phyloP scores from a whole-genome alignment of 2,113 vertebrate genomes.

The Lanius ludovicianus region DNA sequence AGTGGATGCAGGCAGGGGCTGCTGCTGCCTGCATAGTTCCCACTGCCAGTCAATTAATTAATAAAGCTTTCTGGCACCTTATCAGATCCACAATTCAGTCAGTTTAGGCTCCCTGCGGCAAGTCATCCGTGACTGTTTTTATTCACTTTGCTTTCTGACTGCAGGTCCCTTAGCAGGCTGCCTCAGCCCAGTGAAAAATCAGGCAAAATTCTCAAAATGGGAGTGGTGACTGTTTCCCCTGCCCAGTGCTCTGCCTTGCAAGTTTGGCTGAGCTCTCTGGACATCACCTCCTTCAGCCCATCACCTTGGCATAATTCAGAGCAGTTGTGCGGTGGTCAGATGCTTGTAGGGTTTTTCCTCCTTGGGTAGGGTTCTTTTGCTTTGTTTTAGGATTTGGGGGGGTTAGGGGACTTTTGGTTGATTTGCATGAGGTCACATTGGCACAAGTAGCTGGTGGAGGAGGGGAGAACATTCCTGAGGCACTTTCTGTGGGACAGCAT shows the following conservation, averaged over 20 bases:
- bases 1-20: not conserved
- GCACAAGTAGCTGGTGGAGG: not conserved
- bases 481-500: not conserved
- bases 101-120: not conserved
- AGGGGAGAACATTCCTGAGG: fast-evolving
- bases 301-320: not conserved
- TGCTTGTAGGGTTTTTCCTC: not conserved
- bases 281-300: not conserved
- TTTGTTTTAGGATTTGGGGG: not conserved
- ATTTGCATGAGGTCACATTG: fast-evolving
- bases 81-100: not conserved
- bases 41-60: not conserved
- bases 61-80: not conserved
- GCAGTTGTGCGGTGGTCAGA: not conserved
- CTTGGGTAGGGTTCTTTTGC: not conserved
- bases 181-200: not conserved
- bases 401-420: fast-evolving
- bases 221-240: not conserved
- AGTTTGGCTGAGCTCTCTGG: not conserved
- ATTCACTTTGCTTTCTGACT: not conserved
- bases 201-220: not conserved
- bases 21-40: not conserved
- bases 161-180: not conserved
- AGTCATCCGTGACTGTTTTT: not conserved
- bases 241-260: not conserved